phyloP scores from a whole-genome alignment of 2,797 vertebrate genomes.

The Ctenosaura bakeri region DNA sequence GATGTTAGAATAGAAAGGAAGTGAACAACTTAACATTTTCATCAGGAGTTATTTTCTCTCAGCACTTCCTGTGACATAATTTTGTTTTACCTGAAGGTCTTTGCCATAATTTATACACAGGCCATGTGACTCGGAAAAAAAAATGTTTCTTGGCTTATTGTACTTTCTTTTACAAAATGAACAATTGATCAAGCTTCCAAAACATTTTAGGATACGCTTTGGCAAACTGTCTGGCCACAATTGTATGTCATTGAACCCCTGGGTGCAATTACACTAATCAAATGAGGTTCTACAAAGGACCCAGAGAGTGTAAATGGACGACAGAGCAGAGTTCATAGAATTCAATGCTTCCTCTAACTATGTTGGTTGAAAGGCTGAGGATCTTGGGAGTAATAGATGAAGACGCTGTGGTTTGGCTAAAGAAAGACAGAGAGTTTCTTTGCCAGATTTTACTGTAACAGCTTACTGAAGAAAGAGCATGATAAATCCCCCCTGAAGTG shows the following conservation, averaged over 20 bases:
- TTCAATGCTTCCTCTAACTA: not conserved
- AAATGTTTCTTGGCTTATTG: not conserved
- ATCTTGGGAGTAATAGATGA: slow-evolving; percentile 24
- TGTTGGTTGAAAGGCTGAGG: slow-evolving; percentile 1
- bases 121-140: not conserved
- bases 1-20: no score
- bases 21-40: not conserved
- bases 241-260: slow-evolving; percentile 16
- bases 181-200: slow-evolving; percentile 7
- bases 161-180: not conserved
- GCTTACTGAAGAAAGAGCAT: not conserved
- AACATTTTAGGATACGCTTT: not conserved
- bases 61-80: not conserved
- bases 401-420: slow-evolving; percentile 11
- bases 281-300: not conserved
- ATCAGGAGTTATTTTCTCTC: not conserved
- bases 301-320: not conserved
- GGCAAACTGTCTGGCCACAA: slow-evolving; percentile 8
- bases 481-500: not conserved
- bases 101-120: not conserved
- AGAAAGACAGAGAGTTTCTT: not conserved
- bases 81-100: not conserved
- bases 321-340: not conserved
- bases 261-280: not conserved
- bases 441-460: slow-evolving; percentile 3